Evolutionary conservation across 1,140 invertebrate genomes (phyloP).

Genomic region (Hypsibius dujardini): DNA sequence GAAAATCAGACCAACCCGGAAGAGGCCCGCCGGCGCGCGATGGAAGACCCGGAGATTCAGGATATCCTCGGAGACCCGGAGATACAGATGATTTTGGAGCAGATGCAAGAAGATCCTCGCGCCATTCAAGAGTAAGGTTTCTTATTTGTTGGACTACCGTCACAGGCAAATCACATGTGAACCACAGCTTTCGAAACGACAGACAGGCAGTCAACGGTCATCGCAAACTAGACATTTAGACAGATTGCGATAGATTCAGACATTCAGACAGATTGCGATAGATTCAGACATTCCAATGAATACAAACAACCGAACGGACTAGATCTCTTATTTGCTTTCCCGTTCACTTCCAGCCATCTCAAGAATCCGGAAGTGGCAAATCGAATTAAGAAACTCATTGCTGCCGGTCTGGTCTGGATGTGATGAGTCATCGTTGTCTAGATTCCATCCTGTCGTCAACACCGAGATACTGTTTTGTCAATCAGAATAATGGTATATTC

Average conservation of each 20-base stretch:
- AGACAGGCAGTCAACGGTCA: no score
- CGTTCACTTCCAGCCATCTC: slow-evolving; percentile 56
- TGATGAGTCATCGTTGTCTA: slow-evolving; percentile 42
- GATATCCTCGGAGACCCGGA: slow-evolving; percentile 88
- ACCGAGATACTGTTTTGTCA: no score
- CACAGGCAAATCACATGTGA: not conserved
- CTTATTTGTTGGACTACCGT: slow-evolving; percentile 12
- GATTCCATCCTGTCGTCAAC: no score
- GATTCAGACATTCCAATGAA: slow-evolving; percentile 99
- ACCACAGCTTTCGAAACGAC: no score
- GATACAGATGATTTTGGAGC: slow-evolving; percentile 93
- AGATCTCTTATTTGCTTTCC: slow-evolving; percentile 34
- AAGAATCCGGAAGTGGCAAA: slow-evolving; percentile 88
- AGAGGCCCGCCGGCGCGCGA: slow-evolving; percentile 75
- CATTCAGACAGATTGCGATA: slow-evolving; percentile 78
- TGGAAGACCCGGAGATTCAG: slow-evolving; percentile 95
- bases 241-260: slow-evolving; percentile 35
- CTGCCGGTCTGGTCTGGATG: slow-evolving; percentile 83
- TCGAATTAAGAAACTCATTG: slow-evolving; percentile 89
- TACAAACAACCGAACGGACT: slow-evolving; percentile 43
- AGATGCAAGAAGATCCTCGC: slow-evolving; percentile 86
- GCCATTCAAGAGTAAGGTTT: slow-evolving; percentile 64
- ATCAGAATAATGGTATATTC: no score
- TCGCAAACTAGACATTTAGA: not conserved
- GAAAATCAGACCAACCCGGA: slow-evolving; percentile 70